Base-by-base conservation (phyloP, 1,140 invertebrate species). In the Tachypleus tridentatus region DNA sequence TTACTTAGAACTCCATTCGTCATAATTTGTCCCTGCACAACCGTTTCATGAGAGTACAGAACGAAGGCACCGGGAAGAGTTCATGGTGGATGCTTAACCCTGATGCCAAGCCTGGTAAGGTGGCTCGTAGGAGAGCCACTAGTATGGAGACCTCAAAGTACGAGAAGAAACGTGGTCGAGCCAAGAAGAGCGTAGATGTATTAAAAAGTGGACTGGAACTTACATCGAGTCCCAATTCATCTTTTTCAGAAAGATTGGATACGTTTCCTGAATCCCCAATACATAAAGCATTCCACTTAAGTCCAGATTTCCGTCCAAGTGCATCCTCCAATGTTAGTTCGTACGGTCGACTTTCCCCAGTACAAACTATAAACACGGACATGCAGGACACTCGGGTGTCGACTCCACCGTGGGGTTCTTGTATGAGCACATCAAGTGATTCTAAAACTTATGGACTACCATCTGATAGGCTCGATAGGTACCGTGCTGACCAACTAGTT, bases 31-130 rank as follows among this genome's bases (percentile, higher is more conserved):
- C 96, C 48, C 82, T 99, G 49, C 97, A 99, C 83, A 98, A 94
- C 79, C 87, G 95, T 59, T 99, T 99, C 77, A 98, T 98, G 91
- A 83, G 96, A 59, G 93, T 99, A 4, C 97, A 98, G 76, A 99
- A 99, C 78, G 96, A 99, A 77, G 96, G 96, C 7, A 98, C 97
- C 0, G 97, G 97, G 6, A 99, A 99, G 77, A 97, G 92, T 59
- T 98, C 93, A 0, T 99, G 97, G 97, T 99, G 97, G 97, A 97
- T 98, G 85, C 89, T 99, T 72, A 99, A 99, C 79, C 96, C 94
- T 0, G 96, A 98, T 74, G 94, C 94, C 2, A 95, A 97, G 76
- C 91, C 93, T 0, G 93, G 93, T 67, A 97, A 97, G 77, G 93
- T 91, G 4, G 89, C 93, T 0, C 82, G 94, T 61, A 82, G 94